These are phyloP conservation scores for Matsumurasca onukii DNA, from an alignment of 1,140 invertebrate genomes.

Conservation along the genomic window DNA sequence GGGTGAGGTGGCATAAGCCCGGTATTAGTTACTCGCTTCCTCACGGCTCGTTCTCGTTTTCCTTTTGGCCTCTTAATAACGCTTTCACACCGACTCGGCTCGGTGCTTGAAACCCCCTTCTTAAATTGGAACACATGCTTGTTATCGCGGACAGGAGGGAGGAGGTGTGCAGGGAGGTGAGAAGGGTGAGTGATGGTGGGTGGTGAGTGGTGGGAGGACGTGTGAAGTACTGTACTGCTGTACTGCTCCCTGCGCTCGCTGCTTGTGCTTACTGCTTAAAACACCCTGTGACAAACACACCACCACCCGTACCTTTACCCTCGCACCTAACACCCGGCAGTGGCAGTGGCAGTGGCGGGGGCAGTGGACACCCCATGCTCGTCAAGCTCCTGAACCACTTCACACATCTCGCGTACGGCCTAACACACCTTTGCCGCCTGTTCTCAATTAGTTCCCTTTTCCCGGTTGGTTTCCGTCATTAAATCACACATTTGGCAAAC, in stretches of 20 bases:
- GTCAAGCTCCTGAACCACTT: no score
- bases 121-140: slow-evolving; percentile 25
- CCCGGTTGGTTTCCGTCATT: no score
- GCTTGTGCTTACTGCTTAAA: no score
- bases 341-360: no score
- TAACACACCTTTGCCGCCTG: no score
- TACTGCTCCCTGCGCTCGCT: neutral
- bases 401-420: no score
- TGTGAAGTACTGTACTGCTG: slow-evolving; percentile 6
- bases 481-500: no score
- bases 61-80: slow-evolving; percentile 27
- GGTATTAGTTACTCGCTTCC: slow-evolving; percentile 14
- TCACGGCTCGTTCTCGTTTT: slow-evolving; percentile 18
- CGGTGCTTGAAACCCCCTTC: slow-evolving; percentile 16
- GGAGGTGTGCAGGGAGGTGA: neutral
- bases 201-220: neutral
- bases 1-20: slow-evolving; percentile 16
- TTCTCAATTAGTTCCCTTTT: no score
- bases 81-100: slow-evolving; percentile 22
- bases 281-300: neutral
- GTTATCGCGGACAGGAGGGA: slow-evolving; percentile 11
- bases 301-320: neutral
- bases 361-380: no score
- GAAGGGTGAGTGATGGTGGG: no score
- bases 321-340: no score